Evolutionary conservation across 2,888 invertebrate species (phyloP).

Genomic region (Diplazon laetatorius): DNA sequence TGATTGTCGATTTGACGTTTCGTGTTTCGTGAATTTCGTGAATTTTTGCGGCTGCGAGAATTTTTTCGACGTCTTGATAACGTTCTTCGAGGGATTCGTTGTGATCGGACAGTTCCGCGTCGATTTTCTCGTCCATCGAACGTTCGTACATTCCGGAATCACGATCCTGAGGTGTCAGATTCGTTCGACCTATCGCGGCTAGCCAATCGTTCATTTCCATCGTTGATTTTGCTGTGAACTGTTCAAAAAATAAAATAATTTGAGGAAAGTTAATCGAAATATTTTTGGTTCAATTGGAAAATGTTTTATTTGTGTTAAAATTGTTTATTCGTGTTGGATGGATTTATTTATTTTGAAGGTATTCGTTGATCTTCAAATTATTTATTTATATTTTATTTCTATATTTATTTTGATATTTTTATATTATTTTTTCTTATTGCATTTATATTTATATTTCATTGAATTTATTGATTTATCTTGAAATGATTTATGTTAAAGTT

Average conservation of each 20-base stretch:
- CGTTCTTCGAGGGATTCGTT: conserved; percentile 58
- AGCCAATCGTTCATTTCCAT: conserved; percentile 81
- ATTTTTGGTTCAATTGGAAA: background rate
- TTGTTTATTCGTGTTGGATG: background rate
- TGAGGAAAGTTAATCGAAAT: no score
- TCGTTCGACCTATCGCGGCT: conserved; percentile 69
- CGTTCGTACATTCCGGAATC: conserved; percentile 12
- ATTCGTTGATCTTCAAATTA: no score
- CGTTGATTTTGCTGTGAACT: conserved; percentile 76
- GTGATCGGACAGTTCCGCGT: conserved; percentile 33
- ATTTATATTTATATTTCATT: no score
- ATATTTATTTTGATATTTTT: background rate
- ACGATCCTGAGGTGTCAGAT: conserved; percentile 47
- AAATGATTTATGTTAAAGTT: no score
- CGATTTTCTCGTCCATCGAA: conserved; percentile 30
- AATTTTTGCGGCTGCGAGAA: conserved; percentile 6
- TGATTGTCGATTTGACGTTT: background rate
- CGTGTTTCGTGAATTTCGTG: conserved; percentile 2
- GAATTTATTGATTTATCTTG: no score
- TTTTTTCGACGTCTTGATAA: conserved; percentile 67
- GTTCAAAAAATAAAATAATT: conserved; percentile 23
- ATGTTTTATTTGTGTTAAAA: background rate
- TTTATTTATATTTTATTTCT: no score
- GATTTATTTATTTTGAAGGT: no score
- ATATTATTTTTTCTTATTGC: background rate